A percentile compares a stretch with the other conserved stretches of the same genome.
These are phyloP conservation scores for Malacosoma neustria DNA, from an alignment of 2,888 invertebrate species.

Conservation along the genomic window DNA sequence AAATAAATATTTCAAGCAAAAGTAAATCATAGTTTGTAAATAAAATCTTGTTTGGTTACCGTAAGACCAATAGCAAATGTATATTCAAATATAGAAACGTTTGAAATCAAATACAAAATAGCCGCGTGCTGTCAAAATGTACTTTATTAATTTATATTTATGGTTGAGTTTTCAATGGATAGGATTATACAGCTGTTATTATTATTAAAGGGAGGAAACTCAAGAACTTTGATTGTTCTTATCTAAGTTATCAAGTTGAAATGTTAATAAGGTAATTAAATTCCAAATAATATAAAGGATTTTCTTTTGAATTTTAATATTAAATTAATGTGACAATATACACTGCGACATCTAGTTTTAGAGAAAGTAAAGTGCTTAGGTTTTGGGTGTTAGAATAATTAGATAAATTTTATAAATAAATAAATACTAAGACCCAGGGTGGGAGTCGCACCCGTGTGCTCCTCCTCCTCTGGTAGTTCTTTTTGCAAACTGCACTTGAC, in stretches of 20 bases:
- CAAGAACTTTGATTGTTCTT: neutral
- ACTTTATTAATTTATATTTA: neutral
- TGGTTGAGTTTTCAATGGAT: neutral
- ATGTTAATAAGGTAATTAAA: too few species aligned
- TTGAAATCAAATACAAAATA: slow-evolving; percentile 19
- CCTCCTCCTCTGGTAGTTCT: too few species aligned
- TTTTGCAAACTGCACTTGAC: too few species aligned
- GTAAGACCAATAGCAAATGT: slow-evolving; percentile 20
- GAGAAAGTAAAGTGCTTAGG: too few species aligned
- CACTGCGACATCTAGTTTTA: too few species aligned
- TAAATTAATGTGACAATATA: too few species aligned
- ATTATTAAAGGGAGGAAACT: neutral
- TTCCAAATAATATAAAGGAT: too few species aligned
- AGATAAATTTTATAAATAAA: too few species aligned
- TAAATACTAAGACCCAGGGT: too few species aligned
- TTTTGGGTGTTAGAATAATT: too few species aligned
- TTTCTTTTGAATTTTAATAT: too few species aligned
- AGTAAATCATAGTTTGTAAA: slow-evolving; percentile 13
- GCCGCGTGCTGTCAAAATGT: slow-evolving; percentile 13
- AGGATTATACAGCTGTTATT: neutral
- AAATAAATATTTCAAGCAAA: neutral
- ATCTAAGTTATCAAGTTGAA: neutral
- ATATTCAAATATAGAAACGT: slow-evolving; percentile 39
- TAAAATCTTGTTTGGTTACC: slow-evolving; percentile 14
- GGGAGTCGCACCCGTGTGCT: too few species aligned